Percentiles rank a stretch among this genome's conserved stretches.
Conservation (phyloP, 2,888 invertebrate genomes). For the Philereme vetulata region DNA sequence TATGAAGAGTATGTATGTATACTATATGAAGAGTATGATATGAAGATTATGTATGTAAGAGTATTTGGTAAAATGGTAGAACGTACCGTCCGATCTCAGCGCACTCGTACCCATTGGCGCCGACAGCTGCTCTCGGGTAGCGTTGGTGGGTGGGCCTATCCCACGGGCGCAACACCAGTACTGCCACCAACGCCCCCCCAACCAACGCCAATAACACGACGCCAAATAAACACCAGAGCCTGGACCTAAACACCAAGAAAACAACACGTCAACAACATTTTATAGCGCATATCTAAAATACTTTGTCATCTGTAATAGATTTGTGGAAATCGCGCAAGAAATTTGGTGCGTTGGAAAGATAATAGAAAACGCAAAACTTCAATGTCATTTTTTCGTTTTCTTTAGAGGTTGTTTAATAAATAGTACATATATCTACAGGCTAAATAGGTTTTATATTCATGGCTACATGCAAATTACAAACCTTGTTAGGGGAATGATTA, state of each 20-base stretch:
- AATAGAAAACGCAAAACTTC: background rate
- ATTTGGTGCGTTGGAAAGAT: background rate
- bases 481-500: too few relatives aligned
- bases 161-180: constrained; percentile 76
- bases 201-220: constrained; percentile 72
- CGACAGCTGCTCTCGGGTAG: constrained; percentile 84
- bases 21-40: too few relatives aligned
- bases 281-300: constrained; percentile 9
- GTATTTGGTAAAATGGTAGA: background rate
- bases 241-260: constrained; percentile 45
- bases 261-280: constrained; percentile 10
- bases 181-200: constrained; percentile 70
- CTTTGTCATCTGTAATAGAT: background rate
- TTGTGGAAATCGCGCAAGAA: constrained; percentile 2
- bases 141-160: constrained; percentile 58
- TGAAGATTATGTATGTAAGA: too few relatives aligned
- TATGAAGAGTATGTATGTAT: too few relatives aligned
- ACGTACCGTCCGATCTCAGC: constrained; percentile 87
- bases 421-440: background rate
- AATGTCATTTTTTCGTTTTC: constrained; percentile 9
- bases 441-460: constrained; percentile 9
- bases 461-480: too few relatives aligned
- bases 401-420: too few relatives aligned
- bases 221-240: constrained; percentile 59
- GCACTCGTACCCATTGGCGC: constrained; percentile 90